These are phyloP conservation scores for Torymus tubicola DNA, from an alignment of 2,888 invertebrate genomes.

Conservation along the genomic window DNA sequence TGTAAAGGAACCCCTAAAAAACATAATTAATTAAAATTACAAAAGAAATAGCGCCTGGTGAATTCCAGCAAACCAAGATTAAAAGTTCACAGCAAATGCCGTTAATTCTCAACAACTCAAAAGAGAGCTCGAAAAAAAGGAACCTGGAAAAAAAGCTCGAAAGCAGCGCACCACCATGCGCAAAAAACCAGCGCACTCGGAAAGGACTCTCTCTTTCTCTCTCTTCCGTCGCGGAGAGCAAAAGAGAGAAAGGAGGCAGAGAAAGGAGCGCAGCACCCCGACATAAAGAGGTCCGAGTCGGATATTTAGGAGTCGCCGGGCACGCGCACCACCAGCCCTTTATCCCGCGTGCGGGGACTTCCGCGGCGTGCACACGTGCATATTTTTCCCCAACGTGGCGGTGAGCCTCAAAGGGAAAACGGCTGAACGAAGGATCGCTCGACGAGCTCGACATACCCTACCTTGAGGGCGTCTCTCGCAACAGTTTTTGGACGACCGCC, in stretches of 20 bases:
- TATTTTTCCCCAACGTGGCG: slow-evolving; percentile 41
- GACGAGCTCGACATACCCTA: slow-evolving; percentile 7
- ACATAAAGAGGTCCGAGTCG: slow-evolving; percentile 30
- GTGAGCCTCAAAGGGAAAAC: slow-evolving; percentile 49
- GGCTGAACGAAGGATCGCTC: background rate
- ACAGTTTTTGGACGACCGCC: slow-evolving; percentile 52
- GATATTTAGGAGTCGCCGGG: slow-evolving; percentile 39
- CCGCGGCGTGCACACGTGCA: slow-evolving; percentile 18
- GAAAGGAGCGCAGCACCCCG: slow-evolving; percentile 3
- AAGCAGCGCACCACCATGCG: too few relatives aligned
- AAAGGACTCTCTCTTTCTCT: too few relatives aligned
- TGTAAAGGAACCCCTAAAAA: too few relatives aligned
- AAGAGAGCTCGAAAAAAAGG: too few relatives aligned
- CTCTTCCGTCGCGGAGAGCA: background rate
- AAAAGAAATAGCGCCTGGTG: too few relatives aligned
- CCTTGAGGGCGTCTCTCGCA: slow-evolving; percentile 14
- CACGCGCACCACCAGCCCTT: background rate
- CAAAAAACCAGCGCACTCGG: too few relatives aligned
- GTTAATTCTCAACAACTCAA: too few relatives aligned
- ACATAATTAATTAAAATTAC: too few relatives aligned
- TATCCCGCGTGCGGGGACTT: slow-evolving; percentile 25
- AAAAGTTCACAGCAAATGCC: too few relatives aligned
- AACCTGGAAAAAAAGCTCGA: too few relatives aligned
- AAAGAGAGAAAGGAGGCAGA: background rate
- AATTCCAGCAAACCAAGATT: too few relatives aligned